Evolutionary conservation across 1,140 invertebrate genomes (phyloP), one percentile per base, ranked within the genome.

Genomic region (Cydia splendana): DNA sequence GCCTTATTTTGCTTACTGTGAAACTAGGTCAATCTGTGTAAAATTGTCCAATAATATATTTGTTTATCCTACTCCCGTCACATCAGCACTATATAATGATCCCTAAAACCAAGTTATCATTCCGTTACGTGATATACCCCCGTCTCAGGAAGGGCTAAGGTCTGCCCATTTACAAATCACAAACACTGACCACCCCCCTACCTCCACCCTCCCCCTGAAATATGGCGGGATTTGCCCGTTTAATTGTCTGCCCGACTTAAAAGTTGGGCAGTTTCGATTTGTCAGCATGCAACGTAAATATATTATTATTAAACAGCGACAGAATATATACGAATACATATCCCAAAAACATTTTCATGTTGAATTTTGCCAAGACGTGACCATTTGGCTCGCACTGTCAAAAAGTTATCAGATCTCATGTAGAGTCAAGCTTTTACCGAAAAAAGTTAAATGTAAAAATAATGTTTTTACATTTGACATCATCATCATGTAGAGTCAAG

Each of bases 101-200:
- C 79, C 80, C 15, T 30, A 77, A 85, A 84, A 91, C 90, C 86
- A 89, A 93, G 86, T 93, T 91, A 93, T 91, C 89, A 81, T 89
- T 85, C 81, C 83, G 81, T 87, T 87, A 87, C 90, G 91, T 93
- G 91, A 93, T 93, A 91, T 93, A 93, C 91, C 87, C 91, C 85
- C 88, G 85, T 93, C 91, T 88, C 85, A 87, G 88, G 86, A 93
- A 93, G 91, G 91, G 88, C 88, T 89, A 91, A 91, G 91, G 91
- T 89, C 89, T 88, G 84, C 90, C 91, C 91, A 91, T 93, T 93
- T 93, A 93, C 91, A 93, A 93, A 93, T 93, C 91, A 93, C 91
- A 93, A 93, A 93, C 91, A 93, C 88, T 93, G 91, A 91, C 90
- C 90, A 88, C 84, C 90, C 85, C 80, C 79, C 24, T 24, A 1